Evolutionary conservation across 2,888 invertebrate genomes (phyloP), one percentile per base, ranked within the genome.

Genomic region (Ptycholaimellus sp.): DNA sequence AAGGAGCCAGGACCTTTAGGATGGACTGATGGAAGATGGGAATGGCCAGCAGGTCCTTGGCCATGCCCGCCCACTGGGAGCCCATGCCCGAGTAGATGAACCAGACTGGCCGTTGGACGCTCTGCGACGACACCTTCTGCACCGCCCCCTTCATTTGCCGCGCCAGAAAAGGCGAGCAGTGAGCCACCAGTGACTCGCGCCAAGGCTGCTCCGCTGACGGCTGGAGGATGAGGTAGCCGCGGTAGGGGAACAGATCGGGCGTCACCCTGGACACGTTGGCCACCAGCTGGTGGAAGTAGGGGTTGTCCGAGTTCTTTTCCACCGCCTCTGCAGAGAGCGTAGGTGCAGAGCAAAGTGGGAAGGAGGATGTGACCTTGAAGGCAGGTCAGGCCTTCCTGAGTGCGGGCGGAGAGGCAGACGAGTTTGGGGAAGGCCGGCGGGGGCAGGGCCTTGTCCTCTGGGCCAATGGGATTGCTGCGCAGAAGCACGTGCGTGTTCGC

Each of bases 11-110:
- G n/a, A n/a, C 74, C 43, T 71, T 72, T 45, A 69, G 65, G 46
- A 93, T 71, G 40, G 79, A 75, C 38, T 71, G 68, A 43, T 72
- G 72, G 65, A 90, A 90, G 2, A 67, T 63, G 37, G 81, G 78
- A 44, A 93, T 65, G 43, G 35, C 30, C 72, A 90, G 73, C 46
- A 96, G 68, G 40, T 74, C 70, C 54, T 73, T 73, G n/a, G 74
- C 87, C 90, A 93, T 93, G 51, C 81, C 82, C 33, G 77, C 70
- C 90, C 90, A 93, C 64, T 93, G 93, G 30, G 80, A 76, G 13
- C 93, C 93, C 93, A 96, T 93, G 41, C 96, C 96, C 32, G 85
- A 77, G 65, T 83, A 93, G 44, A 93, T 71, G 62, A 72, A 93
- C 81, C 87, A 93, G 38, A 90, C 64, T 1, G 87, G 57, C 29